These are phyloP conservation scores for Ganaspis brasiliensis DNA, from an alignment of 2,888 invertebrate genomes.

Conservation along the genomic window DNA sequence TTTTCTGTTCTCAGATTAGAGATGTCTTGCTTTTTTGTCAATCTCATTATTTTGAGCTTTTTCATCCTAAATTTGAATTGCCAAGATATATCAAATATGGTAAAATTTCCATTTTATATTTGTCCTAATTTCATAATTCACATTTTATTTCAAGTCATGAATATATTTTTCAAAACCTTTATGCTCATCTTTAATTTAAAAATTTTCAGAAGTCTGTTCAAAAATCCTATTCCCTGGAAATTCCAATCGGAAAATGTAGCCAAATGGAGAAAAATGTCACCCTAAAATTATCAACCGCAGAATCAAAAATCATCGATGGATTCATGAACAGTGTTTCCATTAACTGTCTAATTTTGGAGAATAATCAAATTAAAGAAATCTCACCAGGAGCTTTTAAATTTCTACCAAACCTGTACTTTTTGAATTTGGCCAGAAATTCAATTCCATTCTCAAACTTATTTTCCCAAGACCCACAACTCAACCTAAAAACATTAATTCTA, in stretches of 20 bases:
- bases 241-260: slow-evolving; percentile 19
- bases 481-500: slow-evolving; percentile 2
- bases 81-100: too few relatives aligned
- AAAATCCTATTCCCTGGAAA: too few relatives aligned
- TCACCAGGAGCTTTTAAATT: slow-evolving; percentile 20
- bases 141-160: too few relatives aligned
- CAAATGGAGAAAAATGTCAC: slow-evolving; percentile 20
- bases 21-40: too few relatives aligned
- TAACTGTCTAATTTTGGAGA: background rate
- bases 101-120: too few relatives aligned
- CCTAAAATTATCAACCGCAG: background rate
- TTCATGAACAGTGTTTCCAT: slow-evolving; percentile 1
- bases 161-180: too few relatives aligned
- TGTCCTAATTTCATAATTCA: too few relatives aligned
- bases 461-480: background rate
- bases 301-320: background rate
- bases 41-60: too few relatives aligned
- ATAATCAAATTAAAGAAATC: slow-evolving; percentile 10
- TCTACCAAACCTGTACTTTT: slow-evolving; percentile 18
- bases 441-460: background rate
- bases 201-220: too few relatives aligned
- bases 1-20: too few relatives aligned
- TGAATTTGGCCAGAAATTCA: slow-evolving; percentile 8
- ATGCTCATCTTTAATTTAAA: too few relatives aligned
- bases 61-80: too few relatives aligned